A percentile compares a stretch with the other conserved stretches of the same genome.
Evolutionary conservation across 1,140 invertebrate genomes (phyloP).

Genomic region (Lasaia peninsularis): DNA sequence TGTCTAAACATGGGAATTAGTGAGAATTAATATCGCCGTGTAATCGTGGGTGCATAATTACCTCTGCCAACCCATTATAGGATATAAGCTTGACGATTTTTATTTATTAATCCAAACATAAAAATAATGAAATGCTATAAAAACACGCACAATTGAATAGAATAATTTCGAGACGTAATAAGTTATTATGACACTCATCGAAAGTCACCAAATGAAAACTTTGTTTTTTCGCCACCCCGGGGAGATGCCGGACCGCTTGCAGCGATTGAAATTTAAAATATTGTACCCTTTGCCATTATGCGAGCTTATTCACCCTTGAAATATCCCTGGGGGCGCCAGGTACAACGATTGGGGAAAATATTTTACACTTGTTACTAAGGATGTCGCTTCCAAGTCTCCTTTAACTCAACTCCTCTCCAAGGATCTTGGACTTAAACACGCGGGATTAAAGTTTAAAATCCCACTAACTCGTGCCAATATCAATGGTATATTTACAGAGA

Average conservation of each 20-base stretch:
- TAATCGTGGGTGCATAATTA: too few relatives aligned
- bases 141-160: neutral
- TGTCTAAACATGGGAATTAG: too few relatives aligned
- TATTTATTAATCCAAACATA: neutral
- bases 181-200: conserved; percentile 65
- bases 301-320: conserved; percentile 78
- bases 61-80: too few relatives aligned
- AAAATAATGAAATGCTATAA: neutral
- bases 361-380: conserved; percentile 77
- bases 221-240: conserved; percentile 60
- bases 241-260: conserved; percentile 59
- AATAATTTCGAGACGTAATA: conserved; percentile 36
- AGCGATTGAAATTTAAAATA: conserved; percentile 79
- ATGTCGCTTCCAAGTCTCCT: conserved; percentile 65
- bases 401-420: conserved; percentile 32
- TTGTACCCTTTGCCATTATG: conserved; percentile 78
- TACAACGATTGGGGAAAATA: conserved; percentile 75
- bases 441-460: conserved; percentile 38
- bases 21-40: too few relatives aligned
- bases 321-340: conserved; percentile 76
- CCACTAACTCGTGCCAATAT: conserved; percentile 22
- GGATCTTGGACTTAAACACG: conserved; percentile 33
- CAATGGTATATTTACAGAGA: conserved; percentile 67
- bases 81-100: neutral
- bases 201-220: conserved; percentile 68